Conservation (phyloP, 2,113 vertebrate species). For the Gallinago media region DNA sequence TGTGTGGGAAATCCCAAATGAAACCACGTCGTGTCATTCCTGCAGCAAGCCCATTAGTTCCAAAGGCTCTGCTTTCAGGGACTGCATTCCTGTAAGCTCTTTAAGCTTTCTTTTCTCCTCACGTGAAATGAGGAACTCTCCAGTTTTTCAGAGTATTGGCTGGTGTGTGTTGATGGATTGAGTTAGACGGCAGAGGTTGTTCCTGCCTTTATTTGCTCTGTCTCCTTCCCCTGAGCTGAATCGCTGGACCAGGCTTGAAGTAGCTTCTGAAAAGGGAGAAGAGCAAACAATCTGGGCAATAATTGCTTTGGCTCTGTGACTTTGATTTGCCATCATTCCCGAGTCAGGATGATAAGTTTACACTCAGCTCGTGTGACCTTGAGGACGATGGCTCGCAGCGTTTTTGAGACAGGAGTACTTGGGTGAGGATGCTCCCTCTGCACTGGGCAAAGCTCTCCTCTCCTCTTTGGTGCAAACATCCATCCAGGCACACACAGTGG, state of each 20-base stretch:
- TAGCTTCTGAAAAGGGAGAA: background rate
- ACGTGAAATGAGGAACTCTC: background rate
- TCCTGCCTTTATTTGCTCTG: background rate
- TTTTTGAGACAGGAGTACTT: background rate
- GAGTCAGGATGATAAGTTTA: background rate
- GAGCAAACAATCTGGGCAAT: background rate
- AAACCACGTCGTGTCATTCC: background rate
- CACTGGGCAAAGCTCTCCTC: background rate
- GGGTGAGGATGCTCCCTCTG: background rate
- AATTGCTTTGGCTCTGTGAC: background rate
- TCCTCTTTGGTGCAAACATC: background rate
- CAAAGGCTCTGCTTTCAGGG: background rate
- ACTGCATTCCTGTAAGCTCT: background rate
- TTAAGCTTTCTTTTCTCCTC: background rate
- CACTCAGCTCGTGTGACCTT: background rate
- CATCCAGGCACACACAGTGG: fast-evolving
- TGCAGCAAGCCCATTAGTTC: background rate
- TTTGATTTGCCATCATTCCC: background rate
- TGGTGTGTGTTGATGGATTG: background rate
- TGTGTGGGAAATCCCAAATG: background rate
- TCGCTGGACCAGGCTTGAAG: background rate
- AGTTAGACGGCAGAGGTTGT: background rate
- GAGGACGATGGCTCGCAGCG: background rate
- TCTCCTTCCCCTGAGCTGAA: background rate
- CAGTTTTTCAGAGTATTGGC: background rate